phyloP scores from a whole-genome alignment of 2,888 invertebrate species.

The Lycia hirtaria region DNA sequence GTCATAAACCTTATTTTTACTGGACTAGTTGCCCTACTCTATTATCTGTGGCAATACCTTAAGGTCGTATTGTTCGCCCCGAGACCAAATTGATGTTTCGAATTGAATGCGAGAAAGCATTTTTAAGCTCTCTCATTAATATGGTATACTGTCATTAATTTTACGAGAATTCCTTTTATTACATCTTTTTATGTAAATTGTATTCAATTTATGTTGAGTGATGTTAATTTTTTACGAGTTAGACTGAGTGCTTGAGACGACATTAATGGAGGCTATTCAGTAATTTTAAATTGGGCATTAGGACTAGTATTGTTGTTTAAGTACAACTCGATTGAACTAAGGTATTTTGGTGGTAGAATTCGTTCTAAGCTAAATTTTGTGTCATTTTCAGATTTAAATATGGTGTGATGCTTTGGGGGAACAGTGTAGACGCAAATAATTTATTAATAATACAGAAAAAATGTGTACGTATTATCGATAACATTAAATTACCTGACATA shows the following conservation, averaged over 20 bases:
- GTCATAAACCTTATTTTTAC: no score
- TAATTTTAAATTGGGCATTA: no score
- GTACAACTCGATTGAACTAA: no score
- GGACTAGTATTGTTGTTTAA: no score
- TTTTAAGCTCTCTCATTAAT: constrained; percentile 22
- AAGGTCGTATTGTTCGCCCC: constrained; percentile 75
- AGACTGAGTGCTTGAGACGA: not conserved
- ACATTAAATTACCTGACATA: no score
- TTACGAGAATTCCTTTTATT: constrained; percentile 21
- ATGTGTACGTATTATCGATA: no score
- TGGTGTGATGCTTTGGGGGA: not conserved
- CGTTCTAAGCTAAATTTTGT: not conserved
- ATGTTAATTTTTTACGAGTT: constrained; percentile 5
- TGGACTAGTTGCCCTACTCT: constrained; percentile 22
- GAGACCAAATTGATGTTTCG: constrained; percentile 42
- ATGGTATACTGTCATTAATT: constrained; percentile 24
- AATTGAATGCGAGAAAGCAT: constrained; percentile 52
- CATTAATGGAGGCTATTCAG: no score
- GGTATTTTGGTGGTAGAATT: no score
- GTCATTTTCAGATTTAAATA: no score
- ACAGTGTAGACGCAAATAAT: no score
- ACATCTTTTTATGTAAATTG: constrained; percentile 7
- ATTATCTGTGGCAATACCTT: constrained; percentile 38
- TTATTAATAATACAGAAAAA: no score
- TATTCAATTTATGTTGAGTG: constrained; percentile 10